A percentile compares a stretch with the other conserved stretches of the same genome.
Conservation (phyloP, 1,140 invertebrate genomes). For the Drosophila tsacasi region DNA sequence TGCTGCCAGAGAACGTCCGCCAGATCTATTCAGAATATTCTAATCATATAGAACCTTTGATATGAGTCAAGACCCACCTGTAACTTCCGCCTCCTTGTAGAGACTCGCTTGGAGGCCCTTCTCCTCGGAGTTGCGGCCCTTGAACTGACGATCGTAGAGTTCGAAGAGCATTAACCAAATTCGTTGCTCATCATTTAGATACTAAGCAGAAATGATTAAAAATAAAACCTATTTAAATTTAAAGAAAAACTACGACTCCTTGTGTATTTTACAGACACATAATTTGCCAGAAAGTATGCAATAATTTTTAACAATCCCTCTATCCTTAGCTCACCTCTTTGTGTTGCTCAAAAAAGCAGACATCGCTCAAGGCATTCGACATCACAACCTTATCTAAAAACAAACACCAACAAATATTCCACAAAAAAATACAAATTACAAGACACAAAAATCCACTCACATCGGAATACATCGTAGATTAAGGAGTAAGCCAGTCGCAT, state of each 20-base stretch:
- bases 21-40: constrained; percentile 71
- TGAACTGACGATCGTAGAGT: constrained; percentile 87
- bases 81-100: constrained; percentile 85
- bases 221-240: not conserved
- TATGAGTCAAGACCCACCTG: constrained; percentile 46
- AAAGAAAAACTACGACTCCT: not conserved
- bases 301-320: not conserved
- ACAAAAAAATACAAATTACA: constrained; percentile 70
- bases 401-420: constrained; percentile 63
- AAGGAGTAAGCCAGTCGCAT: constrained; percentile 91
- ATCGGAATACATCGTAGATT: constrained; percentile 92
- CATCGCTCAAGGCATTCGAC: constrained; percentile 88
- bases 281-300: not conserved
- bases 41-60: not conserved
- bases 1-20: constrained; percentile 88
- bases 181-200: constrained; percentile 82
- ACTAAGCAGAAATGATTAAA: constrained; percentile 15
- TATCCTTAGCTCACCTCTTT: constrained; percentile 85
- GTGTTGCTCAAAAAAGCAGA: constrained; percentile 88
- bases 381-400: constrained; percentile 89
- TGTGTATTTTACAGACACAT: too few relatives aligned
- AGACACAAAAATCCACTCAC: constrained; percentile 89
- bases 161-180: constrained; percentile 89
- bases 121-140: constrained; percentile 82
- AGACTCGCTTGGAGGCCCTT: constrained; percentile 78